Base-by-base conservation (phyloP, 2,888 invertebrate species). In the Polydesmus complanatus region DNA sequence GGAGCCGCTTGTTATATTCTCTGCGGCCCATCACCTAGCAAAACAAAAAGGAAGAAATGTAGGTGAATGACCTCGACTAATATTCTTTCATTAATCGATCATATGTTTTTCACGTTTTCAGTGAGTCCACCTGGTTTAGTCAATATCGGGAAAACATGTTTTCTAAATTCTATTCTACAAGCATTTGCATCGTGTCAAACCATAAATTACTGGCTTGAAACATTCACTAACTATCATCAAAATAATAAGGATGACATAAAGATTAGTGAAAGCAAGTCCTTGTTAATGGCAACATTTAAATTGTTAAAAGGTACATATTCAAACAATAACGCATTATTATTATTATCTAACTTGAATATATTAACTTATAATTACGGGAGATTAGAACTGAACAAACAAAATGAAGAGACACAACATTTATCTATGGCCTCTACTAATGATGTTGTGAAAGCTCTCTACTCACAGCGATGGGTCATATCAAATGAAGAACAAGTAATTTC, bases 121-220 rank as follows among this genome's bases (percentile, higher is more conserved):
- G 73, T 67, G 65, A 60, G 65, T 22, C 71, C 74, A 58, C 71
- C 73, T 56, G 95, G 94, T 8, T 79, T 95, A 48, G 86, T 87
- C 66, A 95, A 95, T 77, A 79, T 93, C 65, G 94, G 94, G 51
- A 85, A 88, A 67, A 92, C 93, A 0, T 95, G 95, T 74, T 95
- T 94, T 73, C 77, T 95, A 60, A 95, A 95, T 76, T 88, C 93
- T 0, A 77, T 94, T 54, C 78, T 95, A 26, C 95, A 95, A 77
- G 88, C 91, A 1, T 76, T 94, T 66, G 89, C 93, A 25, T 86
- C 92, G 2, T 90, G 90, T 73, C 86, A 89, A 48, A 82, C 82
- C 63, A 88, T 94, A 70, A 81, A 86, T 62, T 80, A 81, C 18
- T 95, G 94, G 94, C 52, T 21, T 21, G 11, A 51, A 51, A 11